A percentile compares a stretch with the other conserved stretches of the same genome.
These are phyloP conservation scores for Harlomillsia oculata DNA, from an alignment of 1,140 invertebrate genomes.

Conservation along the genomic window DNA sequence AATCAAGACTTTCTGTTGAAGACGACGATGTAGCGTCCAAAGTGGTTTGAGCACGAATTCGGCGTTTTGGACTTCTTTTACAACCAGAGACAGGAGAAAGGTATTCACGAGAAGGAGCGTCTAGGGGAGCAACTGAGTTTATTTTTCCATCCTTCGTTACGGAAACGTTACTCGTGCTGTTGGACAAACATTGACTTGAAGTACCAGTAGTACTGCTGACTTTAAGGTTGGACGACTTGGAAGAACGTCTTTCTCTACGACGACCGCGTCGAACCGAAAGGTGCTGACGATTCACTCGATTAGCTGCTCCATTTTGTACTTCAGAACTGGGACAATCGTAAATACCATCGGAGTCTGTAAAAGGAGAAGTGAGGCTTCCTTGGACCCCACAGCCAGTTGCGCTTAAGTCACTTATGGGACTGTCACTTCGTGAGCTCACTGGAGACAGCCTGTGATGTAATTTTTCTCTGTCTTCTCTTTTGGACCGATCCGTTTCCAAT, in stretches of 20 bases:
- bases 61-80: conserved; percentile 42
- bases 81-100: no score
- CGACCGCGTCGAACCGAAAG: conserved; percentile 20
- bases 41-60: conserved; percentile 40
- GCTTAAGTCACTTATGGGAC: conserved; percentile 54
- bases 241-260: conserved; percentile 33
- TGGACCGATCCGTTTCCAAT: conserved; percentile 11
- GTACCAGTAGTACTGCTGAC: no score
- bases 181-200: no score
- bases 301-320: conserved; percentile 39
- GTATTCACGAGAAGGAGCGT: no score
- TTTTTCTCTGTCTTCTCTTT: conserved; percentile 15
- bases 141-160: no score
- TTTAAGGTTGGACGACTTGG: no score
- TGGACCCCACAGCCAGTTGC: neutral
- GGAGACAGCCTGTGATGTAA: conserved; percentile 46
- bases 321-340: conserved; percentile 67
- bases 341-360: conserved; percentile 63
- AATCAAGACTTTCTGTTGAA: conserved; percentile 45
- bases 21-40: conserved; percentile 45
- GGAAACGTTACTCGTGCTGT: no score
- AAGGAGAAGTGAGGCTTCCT: conserved; percentile 40
- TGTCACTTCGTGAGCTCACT: conserved; percentile 64
- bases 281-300: conserved; percentile 27
- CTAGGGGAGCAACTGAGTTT: no score